Base-by-base conservation (phyloP, 1,140 invertebrate genomes). In the Scaptomyza pallida region DNA sequence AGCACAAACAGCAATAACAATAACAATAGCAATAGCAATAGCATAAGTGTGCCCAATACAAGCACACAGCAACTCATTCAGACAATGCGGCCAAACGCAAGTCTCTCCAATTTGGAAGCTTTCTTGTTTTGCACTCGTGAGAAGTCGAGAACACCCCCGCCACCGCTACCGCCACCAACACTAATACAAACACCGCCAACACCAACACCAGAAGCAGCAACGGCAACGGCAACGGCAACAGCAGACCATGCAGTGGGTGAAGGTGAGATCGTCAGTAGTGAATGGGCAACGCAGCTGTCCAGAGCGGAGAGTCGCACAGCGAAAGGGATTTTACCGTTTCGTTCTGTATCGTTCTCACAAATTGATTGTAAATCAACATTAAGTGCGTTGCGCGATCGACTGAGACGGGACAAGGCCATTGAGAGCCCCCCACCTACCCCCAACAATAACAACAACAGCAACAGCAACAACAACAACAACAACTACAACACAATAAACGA, bases 311-410 rank as follows among this genome's bases (percentile, higher is more conserved):
- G 93, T 30, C 92, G 93, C 33, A 92, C 60, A 63, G 16, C 55
- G 73, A 93, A 93, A 54, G 93, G 92, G 35, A 93, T 94, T 70
- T 57, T 64, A 41, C 94, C 95, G 2, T 95, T 95, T 72, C 93
- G 96, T 21, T 96, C 95, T 79, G 95, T 96, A 4, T 97, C 96
- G 8, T 97, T 97, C 78, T 96, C 96, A 0, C 96, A 97, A 91
- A 95, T 96, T 40, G 96, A 97, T 85, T 95, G 94, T 75, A 90
- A 89, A 59, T 90, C 89, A 51, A 86, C 90, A 45, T 57, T 91
- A 19, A 79, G 65, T 64, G 90, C 89, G 5, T 64, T 91, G 30
- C 62, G 90, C 48, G 90, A 91, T 89, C 89, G 89, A 6, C 57
- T 91, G 16, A 70, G 85, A 23, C 78, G 85, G 16, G 89, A 90